Base-by-base conservation (phyloP, 2,888 invertebrate species). In the Graphium colonna region DNA sequence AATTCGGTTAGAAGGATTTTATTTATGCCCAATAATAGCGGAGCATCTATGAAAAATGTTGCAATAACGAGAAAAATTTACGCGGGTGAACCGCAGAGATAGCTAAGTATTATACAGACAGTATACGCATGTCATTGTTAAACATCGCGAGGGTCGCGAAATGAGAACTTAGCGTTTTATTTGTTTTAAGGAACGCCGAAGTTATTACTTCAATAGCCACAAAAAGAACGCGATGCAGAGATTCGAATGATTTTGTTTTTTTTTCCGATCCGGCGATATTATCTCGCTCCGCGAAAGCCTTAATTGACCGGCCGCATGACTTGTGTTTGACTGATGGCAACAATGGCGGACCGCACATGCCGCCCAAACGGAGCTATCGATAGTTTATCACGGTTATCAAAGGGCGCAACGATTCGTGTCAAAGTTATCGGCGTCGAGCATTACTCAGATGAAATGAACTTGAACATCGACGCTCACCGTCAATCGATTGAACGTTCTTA, bases 91-190 rank as follows among this genome's bases (percentile, higher is more conserved):
- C n/a, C n/a, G n/a, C n/a, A n/a, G n/a, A n/a, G n/a, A n/a, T n/a
- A n/a, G n/a, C n/a, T n/a, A n/a, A n/a, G n/a, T n/a, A n/a, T n/a
- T 70, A 72, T 71, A 68, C 67, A 65, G 59, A 61, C 69, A 81
- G 28, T 28, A 82, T 86, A 72, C 71, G 77, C 83, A 83, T 85
- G 83, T 79, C 78, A 83, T 84, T 83, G 84, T 84, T 76, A 79
- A 73, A 80, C 79, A 77, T 77, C 68, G 75, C 74, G 81, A 80
- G 79, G 83, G 76, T 79, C 78, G 80, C 77, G 78, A 78, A 82
- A 83, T 77, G 68, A 78, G 31, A 81, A 79, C 79, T 75, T 71
- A 75, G 68, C 64, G 69, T 75, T 77, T 81, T 79, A 75, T 80
- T 81, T 78, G 64, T 43, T 70, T 63, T 67, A 7, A n/a, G 33